Conservation (phyloP, 2,113 vertebrate species). For the Corydoras maculifer region DNA sequence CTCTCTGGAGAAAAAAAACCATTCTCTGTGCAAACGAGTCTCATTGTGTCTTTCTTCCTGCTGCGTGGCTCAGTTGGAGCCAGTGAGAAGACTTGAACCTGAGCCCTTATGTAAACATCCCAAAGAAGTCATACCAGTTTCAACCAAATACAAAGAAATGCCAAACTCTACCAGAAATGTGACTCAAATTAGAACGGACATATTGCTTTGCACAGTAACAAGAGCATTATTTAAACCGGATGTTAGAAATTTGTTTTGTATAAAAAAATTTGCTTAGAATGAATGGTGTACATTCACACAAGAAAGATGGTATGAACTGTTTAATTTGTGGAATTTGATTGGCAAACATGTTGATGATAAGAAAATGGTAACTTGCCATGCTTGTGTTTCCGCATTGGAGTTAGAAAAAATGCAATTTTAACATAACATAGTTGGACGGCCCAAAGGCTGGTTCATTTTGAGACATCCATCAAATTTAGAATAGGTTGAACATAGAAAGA, state of each 20-base stretch:
- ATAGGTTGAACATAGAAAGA: too few species aligned
- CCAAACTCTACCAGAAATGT: slow-evolving; percentile 58
- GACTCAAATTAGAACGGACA: slow-evolving; percentile 53
- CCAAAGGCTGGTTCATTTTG: too few species aligned
- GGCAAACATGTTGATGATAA: too few species aligned
- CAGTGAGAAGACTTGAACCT: slow-evolving; percentile 45
- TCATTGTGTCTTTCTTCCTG: slow-evolving; percentile 29
- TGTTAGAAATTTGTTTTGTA: neutral
- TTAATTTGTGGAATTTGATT: too few species aligned
- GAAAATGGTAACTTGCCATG: too few species aligned
- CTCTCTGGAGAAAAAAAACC: slow-evolving; percentile 36
- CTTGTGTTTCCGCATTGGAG: too few species aligned
- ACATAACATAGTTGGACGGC: too few species aligned
- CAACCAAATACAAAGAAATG: slow-evolving; percentile 39
- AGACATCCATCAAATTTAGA: too few species aligned
- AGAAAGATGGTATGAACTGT: too few species aligned
- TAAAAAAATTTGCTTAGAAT: too few species aligned
- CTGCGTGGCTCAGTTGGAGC: slow-evolving; percentile 11
- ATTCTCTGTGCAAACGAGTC: slow-evolving; percentile 34
- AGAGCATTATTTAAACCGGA: neutral
- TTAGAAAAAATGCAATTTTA: too few species aligned
- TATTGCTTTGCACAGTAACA: slow-evolving; percentile 30
- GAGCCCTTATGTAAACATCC: slow-evolving; percentile 57
- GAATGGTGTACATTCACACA: too few species aligned
- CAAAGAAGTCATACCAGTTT: slow-evolving; percentile 54